A percentile compares a stretch with the other conserved stretches of the same genome.
These are phyloP conservation scores for human (Homo sapiens) DNA, from an alignment of 2,113 vertebrate species.

Conservation along the genomic window DNA sequence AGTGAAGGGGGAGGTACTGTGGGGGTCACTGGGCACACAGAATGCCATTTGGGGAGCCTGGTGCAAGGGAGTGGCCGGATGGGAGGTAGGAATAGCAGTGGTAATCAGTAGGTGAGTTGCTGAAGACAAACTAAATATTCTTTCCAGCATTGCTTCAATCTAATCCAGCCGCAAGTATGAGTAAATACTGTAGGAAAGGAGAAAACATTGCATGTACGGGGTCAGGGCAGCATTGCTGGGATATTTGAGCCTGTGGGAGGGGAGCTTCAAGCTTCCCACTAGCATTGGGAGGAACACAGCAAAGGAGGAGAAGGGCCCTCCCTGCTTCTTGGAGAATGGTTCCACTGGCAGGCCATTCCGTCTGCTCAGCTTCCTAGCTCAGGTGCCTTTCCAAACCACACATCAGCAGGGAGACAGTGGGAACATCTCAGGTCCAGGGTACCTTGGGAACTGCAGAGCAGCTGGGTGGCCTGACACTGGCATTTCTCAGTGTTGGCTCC, in stretches of 20 bases:
- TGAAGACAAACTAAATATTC: not conserved
- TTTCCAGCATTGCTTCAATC: not conserved
- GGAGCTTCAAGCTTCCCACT: not conserved
- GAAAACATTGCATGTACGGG: fast-evolving
- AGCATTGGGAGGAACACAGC: not conserved
- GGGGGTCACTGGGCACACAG: not conserved
- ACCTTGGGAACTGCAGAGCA: not conserved
- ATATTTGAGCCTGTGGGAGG: not conserved
- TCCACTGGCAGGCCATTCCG: not conserved
- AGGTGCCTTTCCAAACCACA: not conserved
- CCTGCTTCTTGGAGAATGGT: fast-evolving
- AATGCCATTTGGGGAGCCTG: not conserved
- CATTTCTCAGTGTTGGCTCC: not conserved
- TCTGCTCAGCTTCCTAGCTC: not conserved
- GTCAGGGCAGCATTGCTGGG: not conserved
- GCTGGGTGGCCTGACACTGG: not conserved
- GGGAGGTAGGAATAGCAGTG: too few relatives aligned
- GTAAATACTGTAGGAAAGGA: not conserved
- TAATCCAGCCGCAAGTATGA: not conserved
- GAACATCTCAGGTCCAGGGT: not conserved
- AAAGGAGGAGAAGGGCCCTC: not conserved
- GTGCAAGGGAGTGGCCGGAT: not conserved
- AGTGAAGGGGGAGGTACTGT: fast-evolving
- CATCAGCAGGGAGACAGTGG: not conserved
- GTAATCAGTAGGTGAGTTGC: not conserved